Evolutionary conservation across 2,797 vertebrate genomes (phyloP).

Genomic region (Ispidina picta): DNA sequence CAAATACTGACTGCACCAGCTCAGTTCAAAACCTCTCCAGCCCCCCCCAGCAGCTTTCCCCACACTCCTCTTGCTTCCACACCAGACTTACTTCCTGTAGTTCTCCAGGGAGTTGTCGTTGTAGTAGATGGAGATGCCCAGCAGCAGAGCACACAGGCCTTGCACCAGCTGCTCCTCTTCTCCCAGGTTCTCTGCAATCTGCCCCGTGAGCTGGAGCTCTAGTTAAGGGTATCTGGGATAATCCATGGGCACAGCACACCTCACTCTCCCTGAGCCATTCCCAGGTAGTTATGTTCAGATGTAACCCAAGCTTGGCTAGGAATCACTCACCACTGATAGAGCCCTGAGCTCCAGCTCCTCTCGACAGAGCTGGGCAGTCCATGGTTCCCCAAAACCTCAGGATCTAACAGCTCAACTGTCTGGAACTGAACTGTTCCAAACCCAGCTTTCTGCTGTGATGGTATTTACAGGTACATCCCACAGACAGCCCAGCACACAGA

Average conservation of each 20-base stretch:
- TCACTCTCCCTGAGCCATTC: background rate
- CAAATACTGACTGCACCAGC: fast-evolving
- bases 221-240: constrained; percentile 78
- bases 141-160: constrained; percentile 92
- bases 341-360: background rate
- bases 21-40: background rate
- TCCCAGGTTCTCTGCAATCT: constrained; percentile 97
- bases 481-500: background rate
- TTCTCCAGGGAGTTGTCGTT: constrained; percentile 98
- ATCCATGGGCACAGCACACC: background rate
- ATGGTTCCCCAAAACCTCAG: background rate
- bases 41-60: background rate
- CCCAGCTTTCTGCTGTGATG: too few species aligned
- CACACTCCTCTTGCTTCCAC: background rate
- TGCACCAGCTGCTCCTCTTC: constrained; percentile 97
- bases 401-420: background rate
- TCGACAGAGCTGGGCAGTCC: fast-evolving
- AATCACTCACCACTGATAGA: background rate
- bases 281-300: background rate
- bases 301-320: background rate
- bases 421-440: background rate
- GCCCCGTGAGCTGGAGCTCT: constrained; percentile 88
- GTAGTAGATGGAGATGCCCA: constrained; percentile 97
- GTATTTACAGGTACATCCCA: too few species aligned
- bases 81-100: constrained; percentile 89